Conservation (phyloP, 2,113 vertebrate species). For the Microcebus tavaratra region DNA sequence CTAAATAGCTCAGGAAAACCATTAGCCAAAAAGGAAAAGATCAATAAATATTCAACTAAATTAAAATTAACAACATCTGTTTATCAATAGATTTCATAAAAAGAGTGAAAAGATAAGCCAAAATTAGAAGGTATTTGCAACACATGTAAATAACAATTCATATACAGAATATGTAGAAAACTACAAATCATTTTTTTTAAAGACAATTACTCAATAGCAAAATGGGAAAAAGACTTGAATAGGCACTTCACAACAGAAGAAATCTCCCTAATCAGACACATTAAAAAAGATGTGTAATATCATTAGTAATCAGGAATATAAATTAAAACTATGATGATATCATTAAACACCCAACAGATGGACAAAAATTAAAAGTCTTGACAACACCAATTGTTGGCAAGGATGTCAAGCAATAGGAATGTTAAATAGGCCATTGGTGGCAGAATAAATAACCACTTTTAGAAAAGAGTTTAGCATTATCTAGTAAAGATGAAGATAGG, state of each 20-base stretch:
- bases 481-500: not conserved
- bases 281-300: not conserved
- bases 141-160: conserved; percentile 1
- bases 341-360: not conserved
- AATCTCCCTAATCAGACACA: not conserved
- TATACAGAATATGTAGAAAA: conserved; percentile 23
- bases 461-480: not conserved
- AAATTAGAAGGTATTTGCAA: not conserved
- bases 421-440: not conserved
- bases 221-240: conserved; percentile 43
- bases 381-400: not conserved
- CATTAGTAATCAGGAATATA: conserved; percentile 22
- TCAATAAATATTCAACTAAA: conserved; percentile 42
- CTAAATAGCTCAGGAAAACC: conserved; percentile 1
- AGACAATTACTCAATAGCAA: conserved; percentile 22
- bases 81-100: conserved; percentile 21
- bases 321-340: conserved; percentile 8
- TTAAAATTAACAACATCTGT: conserved; percentile 37
- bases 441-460: not conserved
- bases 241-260: conserved; percentile 18
- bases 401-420: not conserved
- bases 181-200: not conserved
- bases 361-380: conserved; percentile 25
- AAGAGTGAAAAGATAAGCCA: conserved; percentile 1
- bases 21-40: conserved; percentile 24